phyloP scores from a whole-genome alignment of 2,797 vertebrate species.

The Orientallactaga sibirica region DNA sequence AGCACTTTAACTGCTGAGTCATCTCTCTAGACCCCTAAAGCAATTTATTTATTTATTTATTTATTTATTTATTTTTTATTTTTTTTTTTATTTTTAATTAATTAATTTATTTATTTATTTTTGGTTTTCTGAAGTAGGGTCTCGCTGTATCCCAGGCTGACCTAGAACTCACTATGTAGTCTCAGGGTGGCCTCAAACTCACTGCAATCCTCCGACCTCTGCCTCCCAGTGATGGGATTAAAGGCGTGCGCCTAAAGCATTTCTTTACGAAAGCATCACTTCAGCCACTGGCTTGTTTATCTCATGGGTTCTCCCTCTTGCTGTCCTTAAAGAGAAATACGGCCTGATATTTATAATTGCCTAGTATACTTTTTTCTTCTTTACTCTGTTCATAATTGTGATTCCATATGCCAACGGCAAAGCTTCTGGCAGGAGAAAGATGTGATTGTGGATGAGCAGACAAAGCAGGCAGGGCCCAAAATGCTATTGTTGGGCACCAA shows the following conservation, averaged over 20 bases:
- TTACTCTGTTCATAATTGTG: slow-evolving; percentile 40
- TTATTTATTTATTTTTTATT: no score
- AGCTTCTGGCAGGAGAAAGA: slow-evolving; percentile 68
- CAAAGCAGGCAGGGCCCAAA: neutral
- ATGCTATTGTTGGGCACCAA: slow-evolving; percentile 60
- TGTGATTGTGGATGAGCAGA: slow-evolving; percentile 54
- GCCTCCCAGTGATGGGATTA: no score
- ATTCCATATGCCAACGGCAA: slow-evolving; percentile 38
- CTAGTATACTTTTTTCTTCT: slow-evolving; percentile 13
- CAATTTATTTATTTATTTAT: no score
- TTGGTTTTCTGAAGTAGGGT: no score
- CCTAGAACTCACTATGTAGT: no score
- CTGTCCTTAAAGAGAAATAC: neutral
- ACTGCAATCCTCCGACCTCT: no score
- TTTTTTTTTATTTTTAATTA: no score
- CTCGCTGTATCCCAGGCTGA: no score
- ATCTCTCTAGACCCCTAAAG: no score
- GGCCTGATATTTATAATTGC: neutral
- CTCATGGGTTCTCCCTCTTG: neutral
- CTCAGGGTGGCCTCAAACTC: no score
- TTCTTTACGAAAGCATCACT: neutral
- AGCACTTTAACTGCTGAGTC: no score
- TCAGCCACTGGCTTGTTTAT: neutral
- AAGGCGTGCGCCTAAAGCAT: neutral
- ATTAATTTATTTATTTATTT: no score